Base-by-base conservation (phyloP, 1,140 invertebrate genomes). In the Lepidurus arcticus region DNA sequence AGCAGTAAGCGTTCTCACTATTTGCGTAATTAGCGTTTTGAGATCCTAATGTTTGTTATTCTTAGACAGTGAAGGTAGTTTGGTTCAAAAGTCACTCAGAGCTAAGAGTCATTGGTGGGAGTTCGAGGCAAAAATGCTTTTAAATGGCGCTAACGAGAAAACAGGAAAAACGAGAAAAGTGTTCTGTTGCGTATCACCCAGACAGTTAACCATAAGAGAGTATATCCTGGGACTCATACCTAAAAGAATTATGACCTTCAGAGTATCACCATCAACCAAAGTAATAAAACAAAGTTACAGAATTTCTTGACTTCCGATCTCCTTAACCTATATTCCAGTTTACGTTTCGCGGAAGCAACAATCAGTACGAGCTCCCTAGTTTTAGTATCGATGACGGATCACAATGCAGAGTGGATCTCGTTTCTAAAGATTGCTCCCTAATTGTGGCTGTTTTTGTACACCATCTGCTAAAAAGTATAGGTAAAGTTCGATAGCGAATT, bases 381-480 rank as follows among this genome's bases (percentile, higher is more conserved):
- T 92, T 89, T 88, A 92, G 87, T 81, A 92, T 98, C 81, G 94
- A 97, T 83, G 95, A 97, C 84, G 94, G 95, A 44, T 93, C 92
- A 78, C 95, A 97, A 83, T 92, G 93, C 0, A 90, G 91, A 82
- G 90, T 97, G 26, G 91, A 92, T 85, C 85, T 97, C 79, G 89
- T 91, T 78, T 92, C 92, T 11, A 90, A 91, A 80, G 93, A 96
- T 85, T 88, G 94, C 3, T 94, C 95, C 85, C 91, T 96, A 26
- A 93, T 98, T 79, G 94, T 94, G 5, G 95, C 95, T 73, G 94
- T 94, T 7, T 97, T 96, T 85, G 94, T 94, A 1, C 91, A 95
- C 82, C 95, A 96, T 84, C 88, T 97, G 73, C 85, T 97, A n/a
- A 95, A 95, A 86, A 97, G 97, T 87, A 96, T 97, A 83, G 95